Evolutionary conservation across 1,140 invertebrate genomes (phyloP), one percentile per base, ranked within the genome.

Genomic region (Cylas formicarius): DNA sequence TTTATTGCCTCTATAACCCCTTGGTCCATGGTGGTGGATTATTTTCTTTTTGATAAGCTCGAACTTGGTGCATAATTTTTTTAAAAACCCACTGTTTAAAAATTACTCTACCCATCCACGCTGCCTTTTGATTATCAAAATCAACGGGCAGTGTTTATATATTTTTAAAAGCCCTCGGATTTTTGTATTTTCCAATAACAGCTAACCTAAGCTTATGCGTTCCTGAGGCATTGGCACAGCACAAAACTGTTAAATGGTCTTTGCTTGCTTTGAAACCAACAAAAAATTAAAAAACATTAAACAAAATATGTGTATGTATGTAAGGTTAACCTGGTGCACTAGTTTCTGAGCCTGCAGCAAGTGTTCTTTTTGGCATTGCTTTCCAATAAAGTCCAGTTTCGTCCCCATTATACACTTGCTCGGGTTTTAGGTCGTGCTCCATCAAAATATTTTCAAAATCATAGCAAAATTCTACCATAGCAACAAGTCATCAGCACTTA

Each of bases 381-480:
- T 42, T 34, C 24, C 39, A 17, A 42, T 26, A 39, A 38, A 10
- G 16, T 31, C n/a, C 32, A 40, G 8, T 23, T 44, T 44, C 16
- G 21, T 26, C 20, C 5, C n/a, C 14, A 31, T 31, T 47, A 27
- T 38, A 38, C 8, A 46, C 17, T 35, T 37, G 42, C 14, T 20
- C 45, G n/a, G 21, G 18, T 36, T 31, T 9, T 35, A 50, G 17
- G 35, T 47, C 44, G 27, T 48, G 7, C 14, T 50, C 28, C 24
- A 17, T 50, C 21, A 50, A 47, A 14, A 50, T 37, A 18, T 31
- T 50, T 26, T 50, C 27, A n/a, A 48, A 18, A n/a, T 48, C 48
- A 40, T 50, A 48, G 21, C 44, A 50, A 42, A 50, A 48, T 34
- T 48, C 44, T 20, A 50, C 35, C 35, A 50, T 50, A 7, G 19